Conservation (phyloP, 2,797 vertebrate genomes). For the Mormyrus hasselquistii region DNA sequence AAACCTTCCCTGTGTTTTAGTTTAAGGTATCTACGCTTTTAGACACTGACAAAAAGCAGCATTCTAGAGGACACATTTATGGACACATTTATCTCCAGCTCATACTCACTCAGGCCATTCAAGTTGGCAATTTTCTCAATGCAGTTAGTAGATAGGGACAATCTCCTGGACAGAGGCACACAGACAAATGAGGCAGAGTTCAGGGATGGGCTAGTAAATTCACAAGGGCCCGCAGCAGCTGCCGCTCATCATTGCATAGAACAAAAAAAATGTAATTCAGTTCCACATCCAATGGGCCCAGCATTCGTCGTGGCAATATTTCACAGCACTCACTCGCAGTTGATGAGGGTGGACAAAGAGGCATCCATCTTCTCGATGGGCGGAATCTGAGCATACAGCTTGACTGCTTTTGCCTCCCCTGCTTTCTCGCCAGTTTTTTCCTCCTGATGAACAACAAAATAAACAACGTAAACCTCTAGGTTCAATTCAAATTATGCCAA, state of each 20-base stretch:
- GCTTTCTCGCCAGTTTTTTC: slow-evolving; percentile 79
- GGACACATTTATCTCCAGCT: slow-evolving; percentile 8
- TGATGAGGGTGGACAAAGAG: slow-evolving; percentile 74
- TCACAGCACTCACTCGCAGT: slow-evolving; percentile 81
- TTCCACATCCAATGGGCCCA: not conserved
- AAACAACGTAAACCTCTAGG: not conserved
- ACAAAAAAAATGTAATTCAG: not conserved
- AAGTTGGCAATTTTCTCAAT: slow-evolving; percentile 96
- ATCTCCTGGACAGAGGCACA: slow-evolving; percentile 68
- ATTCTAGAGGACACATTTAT: slow-evolving; percentile 20
- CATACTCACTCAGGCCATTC: slow-evolving; percentile 84
- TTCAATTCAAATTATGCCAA: not conserved
- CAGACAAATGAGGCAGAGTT: slow-evolving; percentile 24
- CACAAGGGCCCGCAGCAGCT: not conserved
- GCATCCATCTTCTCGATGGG: slow-evolving; percentile 95
- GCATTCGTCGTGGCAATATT: not conserved
- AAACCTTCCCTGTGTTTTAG: not conserved
- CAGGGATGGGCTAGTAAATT: not conserved
- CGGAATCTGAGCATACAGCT: slow-evolving; percentile 83
- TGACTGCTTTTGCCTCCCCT: slow-evolving; percentile 78
- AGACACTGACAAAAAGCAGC: not conserved
- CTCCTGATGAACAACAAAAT: slow-evolving; percentile 63
- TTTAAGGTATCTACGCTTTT: not conserved
- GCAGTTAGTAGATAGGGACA: slow-evolving; percentile 94
- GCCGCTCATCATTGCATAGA: not conserved